Percentiles rank a stretch among this genome's conserved stretches.
These are phyloP conservation scores for Scaptomyza montana DNA, from an alignment of 1,140 invertebrate genomes.

Conservation along the genomic window DNA sequence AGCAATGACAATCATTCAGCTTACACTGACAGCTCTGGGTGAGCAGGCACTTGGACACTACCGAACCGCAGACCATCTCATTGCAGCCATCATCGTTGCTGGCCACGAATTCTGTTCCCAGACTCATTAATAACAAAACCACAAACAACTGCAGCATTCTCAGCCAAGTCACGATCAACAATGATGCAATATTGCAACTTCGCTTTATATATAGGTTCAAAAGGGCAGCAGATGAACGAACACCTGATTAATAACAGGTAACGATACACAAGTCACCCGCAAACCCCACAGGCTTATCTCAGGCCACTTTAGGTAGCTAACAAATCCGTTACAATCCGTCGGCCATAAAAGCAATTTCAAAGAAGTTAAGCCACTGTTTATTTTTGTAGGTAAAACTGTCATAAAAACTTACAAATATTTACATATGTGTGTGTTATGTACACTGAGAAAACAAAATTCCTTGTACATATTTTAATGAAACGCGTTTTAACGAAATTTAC, in stretches of 20 bases:
- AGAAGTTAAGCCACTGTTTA: constrained; percentile 40
- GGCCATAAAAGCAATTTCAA: constrained; percentile 61
- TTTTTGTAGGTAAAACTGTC: constrained; percentile 1
- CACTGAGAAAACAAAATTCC: background rate
- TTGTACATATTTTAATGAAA: too few species aligned
- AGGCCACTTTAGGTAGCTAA: constrained; percentile 20
- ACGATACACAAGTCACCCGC: background rate
- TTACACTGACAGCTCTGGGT: constrained; percentile 98
- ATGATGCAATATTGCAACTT: constrained; percentile 26
- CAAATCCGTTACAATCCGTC: background rate
- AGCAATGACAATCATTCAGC: constrained; percentile 94
- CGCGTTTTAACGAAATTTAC: too few species aligned
- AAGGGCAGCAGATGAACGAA: background rate
- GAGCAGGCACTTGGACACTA: constrained; percentile 97
- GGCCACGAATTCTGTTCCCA: background rate
- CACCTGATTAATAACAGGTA: background rate
- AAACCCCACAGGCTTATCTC: background rate
- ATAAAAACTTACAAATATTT: background rate
- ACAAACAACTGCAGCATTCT: constrained; percentile 29
- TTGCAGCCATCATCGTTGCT: constrained; percentile 71
- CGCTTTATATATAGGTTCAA: constrained; percentile 40
- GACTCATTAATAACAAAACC: constrained; percentile 14
- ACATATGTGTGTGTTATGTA: background rate
- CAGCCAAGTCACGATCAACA: constrained; percentile 3
- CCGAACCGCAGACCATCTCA: constrained; percentile 85